phyloP scores from a whole-genome alignment of 2,113 vertebrate genomes.

The pig (Sus scrofa) region DNA sequence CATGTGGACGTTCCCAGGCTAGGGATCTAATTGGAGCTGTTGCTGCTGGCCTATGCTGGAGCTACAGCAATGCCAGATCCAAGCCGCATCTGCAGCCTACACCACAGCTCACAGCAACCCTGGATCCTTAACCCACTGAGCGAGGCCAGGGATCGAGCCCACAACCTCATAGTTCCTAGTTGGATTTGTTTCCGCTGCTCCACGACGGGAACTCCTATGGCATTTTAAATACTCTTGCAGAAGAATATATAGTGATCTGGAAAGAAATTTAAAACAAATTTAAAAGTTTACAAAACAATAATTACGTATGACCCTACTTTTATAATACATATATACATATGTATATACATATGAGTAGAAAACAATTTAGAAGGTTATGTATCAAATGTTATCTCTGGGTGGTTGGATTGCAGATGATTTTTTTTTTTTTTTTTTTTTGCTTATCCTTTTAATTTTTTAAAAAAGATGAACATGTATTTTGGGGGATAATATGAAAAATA shows the following conservation, averaged over 20 bases:
- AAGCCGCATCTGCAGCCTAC: no score
- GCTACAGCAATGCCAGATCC: no score
- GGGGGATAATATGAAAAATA: background rate
- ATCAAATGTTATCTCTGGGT: background rate
- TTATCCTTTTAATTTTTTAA: background rate
- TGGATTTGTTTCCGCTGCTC: no score
- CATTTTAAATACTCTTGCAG: slow-evolving; percentile 33
- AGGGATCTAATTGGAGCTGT: no score
- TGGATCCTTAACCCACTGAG: no score
- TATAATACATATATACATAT: background rate
- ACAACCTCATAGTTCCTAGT: no score
- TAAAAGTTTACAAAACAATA: background rate
- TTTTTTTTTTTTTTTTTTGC: background rate
- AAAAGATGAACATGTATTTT: background rate
- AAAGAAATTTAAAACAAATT: slow-evolving; percentile 48
- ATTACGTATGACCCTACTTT: background rate
- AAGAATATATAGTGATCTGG: background rate
- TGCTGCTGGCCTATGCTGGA: no score
- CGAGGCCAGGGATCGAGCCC: no score
- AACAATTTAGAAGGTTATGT: background rate
- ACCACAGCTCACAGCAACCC: no score
- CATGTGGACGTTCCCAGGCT: no score
- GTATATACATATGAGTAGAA: background rate
- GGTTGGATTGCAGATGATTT: background rate
- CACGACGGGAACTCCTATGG: no score